Base-by-base conservation (phyloP, 2,888 invertebrate species). In the Ormyrus rosae region DNA sequence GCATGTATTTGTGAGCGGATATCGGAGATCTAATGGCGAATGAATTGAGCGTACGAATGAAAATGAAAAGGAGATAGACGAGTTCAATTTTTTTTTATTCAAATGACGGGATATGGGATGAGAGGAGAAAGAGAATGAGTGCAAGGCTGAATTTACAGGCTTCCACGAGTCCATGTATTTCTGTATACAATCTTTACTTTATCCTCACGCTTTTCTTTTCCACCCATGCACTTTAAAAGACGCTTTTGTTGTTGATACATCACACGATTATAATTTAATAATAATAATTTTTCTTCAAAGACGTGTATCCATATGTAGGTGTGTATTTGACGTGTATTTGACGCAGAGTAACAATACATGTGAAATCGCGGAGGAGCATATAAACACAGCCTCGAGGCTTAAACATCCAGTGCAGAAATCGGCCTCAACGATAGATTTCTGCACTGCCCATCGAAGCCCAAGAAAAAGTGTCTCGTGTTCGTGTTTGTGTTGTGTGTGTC, bases 111-210 rank as follows among this genome's bases (percentile, higher is more conserved):
- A 65, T 11, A 58, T 70, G 61, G 69, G 53, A 50, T n/a, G 53
- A 71, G 34, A 34, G 51, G 67, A 19, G 34, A 71, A 53, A 78
- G 70, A 73, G 63, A 78, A 63, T 64, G 55, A 78, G 65, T 46
- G 61, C 65, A 75, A 78, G 80, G 73, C 74, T 79, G 81, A 80
- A 78, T 75, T 80, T 76, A 81, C 70, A 75, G 60, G 77, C 70
- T 71, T 78, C 74, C 71, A 75, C 78, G 74, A 70, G 61, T 71
- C 76, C 69, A 65, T 72, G 55, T 73, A 58, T 69, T 64, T 64
- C 63, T 78, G 56, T 60, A 53, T 74, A 76, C 70, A 34, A 81
- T 81, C 68, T 55, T 65, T 53, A 34, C 50, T 34, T 51, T 77
- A 67, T 69, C 56, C 68, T 71, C 58, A 60, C 74, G 74, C 65